Percentiles rank a stretch among this genome's conserved stretches.
Conservation (phyloP, 2,888 invertebrate genomes). For the Arge pagana region DNA sequence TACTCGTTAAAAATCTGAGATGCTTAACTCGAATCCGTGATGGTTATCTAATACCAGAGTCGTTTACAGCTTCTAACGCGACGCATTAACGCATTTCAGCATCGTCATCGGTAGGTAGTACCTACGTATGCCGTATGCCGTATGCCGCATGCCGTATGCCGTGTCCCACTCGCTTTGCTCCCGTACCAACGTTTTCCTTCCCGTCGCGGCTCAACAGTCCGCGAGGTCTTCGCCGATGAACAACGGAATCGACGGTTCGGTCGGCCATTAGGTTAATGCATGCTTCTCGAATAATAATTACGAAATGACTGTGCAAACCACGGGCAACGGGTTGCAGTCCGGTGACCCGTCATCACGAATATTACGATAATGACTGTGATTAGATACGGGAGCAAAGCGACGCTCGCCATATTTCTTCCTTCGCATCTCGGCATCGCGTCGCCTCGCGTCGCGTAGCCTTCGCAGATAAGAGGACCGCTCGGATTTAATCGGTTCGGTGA, state of each 20-base stretch:
- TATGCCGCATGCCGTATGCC: too few relatives aligned
- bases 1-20: constrained; percentile 18
- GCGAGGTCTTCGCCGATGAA: too few relatives aligned
- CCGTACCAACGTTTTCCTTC: too few relatives aligned
- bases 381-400: constrained; percentile 22
- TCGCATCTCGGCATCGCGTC: too few relatives aligned
- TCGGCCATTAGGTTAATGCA: constrained; percentile 20
- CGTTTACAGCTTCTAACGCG: constrained; percentile 20
- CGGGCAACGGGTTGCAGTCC: constrained; percentile 6
- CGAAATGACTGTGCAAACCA: constrained; percentile 19
- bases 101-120: constrained; percentile 12
- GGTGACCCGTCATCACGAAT: constrained; percentile 22
- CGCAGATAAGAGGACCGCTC: constrained; percentile 20
- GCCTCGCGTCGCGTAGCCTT: constrained; percentile 16
- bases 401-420: constrained; percentile 18
- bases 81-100: constrained; percentile 23
- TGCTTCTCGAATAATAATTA: constrained; percentile 18
- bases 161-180: too few relatives aligned
- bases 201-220: too few relatives aligned
- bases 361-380: constrained; percentile 22
- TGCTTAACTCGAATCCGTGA: constrained; percentile 20
- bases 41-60: constrained; percentile 12
- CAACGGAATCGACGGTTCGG: too few relatives aligned
- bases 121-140: too few relatives aligned
- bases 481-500: constrained; percentile 19